These are phyloP conservation scores for Chlamydotis undulata DNA, from an alignment of 2,113 vertebrate species.

Conservation along the genomic window DNA sequence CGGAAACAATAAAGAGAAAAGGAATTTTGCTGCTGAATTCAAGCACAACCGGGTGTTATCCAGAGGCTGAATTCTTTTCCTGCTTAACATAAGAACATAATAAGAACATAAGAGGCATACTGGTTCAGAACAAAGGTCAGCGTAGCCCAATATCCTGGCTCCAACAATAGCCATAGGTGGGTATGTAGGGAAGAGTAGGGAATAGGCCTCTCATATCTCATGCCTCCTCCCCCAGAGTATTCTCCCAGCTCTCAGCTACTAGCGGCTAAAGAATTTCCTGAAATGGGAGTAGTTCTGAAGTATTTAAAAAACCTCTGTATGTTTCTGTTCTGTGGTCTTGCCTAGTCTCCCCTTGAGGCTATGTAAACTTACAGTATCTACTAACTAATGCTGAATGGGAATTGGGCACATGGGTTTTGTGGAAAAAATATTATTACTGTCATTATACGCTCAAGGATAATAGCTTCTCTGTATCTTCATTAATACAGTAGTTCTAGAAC, in stretches of 20 bases:
- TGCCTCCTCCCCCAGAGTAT: not conserved
- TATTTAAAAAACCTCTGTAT: not conserved
- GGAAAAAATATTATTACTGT: not conserved
- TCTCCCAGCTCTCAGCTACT: not conserved
- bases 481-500: not conserved
- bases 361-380: not conserved
- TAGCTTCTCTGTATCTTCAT: not conserved
- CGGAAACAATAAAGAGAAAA: constrained; percentile 16
- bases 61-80: constrained; percentile 66
- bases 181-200: constrained; percentile 1
- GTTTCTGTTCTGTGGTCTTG: not conserved
- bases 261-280: not conserved
- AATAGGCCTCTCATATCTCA: not conserved
- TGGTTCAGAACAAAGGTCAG: constrained; percentile 67
- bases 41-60: constrained; percentile 35
- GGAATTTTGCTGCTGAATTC: constrained; percentile 50
- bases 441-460: not conserved
- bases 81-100: constrained; percentile 68
- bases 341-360: not conserved
- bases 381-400: not conserved
- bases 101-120: constrained; percentile 63
- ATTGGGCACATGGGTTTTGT: not conserved
- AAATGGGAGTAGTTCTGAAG: not conserved
- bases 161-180: constrained; percentile 41
- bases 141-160: constrained; percentile 52